Evolutionary conservation across 2,113 vertebrate species (phyloP).

Genomic region (Acanthochromis polyacanthus): DNA sequence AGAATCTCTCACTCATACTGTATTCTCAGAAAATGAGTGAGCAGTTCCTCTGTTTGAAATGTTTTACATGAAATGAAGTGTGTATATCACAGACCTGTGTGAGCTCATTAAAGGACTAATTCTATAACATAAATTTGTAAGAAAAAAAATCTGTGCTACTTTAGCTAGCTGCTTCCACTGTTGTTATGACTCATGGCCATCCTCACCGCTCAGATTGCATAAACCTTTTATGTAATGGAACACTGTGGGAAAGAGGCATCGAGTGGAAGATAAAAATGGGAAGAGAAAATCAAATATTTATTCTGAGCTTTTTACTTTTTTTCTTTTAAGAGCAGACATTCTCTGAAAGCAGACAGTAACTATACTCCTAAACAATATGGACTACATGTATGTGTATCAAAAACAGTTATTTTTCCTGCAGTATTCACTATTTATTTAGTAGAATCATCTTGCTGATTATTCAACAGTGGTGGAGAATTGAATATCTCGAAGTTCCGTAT

Average conservation of each 20-base stretch:
- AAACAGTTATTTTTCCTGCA: constrained; percentile 21
- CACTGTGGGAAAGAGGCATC: constrained; percentile 81
- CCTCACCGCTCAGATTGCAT: constrained; percentile 81
- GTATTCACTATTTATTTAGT: constrained; percentile 39
- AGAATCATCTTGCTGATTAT: constrained; percentile 56
- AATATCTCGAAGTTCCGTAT: constrained; percentile 61
- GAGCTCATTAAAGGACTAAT: constrained; percentile 38
- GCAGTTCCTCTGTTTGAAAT: constrained; percentile 26
- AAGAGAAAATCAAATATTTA: constrained; percentile 86
- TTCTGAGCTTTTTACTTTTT: constrained; percentile 70
- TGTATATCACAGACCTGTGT: constrained; percentile 25
- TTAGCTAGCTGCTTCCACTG: constrained; percentile 67
- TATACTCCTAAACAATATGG: constrained; percentile 43
- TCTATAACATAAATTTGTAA: constrained; percentile 38
- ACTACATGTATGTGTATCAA: constrained; percentile 9
- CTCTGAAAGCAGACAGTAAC: constrained; percentile 40
- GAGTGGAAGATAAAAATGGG: constrained; percentile 81
- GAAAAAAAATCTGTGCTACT: constrained; percentile 73
- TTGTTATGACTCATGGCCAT: constrained; percentile 82
- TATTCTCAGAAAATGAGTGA: constrained; percentile 18
- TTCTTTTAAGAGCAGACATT: constrained; percentile 59
- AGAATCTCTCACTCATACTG: constrained; percentile 7
- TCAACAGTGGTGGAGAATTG: constrained; percentile 42
- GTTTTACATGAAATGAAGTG: constrained; percentile 23
- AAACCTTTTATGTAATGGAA: constrained; percentile 86